Conservation (phyloP, 2,888 invertebrate genomes). For the Phortica okadai region DNA sequence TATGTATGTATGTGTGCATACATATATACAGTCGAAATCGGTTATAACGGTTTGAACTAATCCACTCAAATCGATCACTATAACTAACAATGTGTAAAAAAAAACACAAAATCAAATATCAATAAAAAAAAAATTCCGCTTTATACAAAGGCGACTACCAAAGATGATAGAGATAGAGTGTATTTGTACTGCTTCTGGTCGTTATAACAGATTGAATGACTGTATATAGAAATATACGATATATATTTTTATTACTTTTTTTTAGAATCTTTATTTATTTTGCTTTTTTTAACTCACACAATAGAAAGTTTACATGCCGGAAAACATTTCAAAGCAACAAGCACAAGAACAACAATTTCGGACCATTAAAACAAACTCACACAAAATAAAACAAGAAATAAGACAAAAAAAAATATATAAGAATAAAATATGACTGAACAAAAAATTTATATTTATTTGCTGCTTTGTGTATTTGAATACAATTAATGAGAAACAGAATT, state of each 20-base stretch:
- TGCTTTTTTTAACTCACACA: neutral
- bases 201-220: too few species aligned
- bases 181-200: too few species aligned
- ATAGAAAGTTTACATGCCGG: neutral
- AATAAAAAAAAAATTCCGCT: too few species aligned
- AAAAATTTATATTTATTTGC: conserved; percentile 63
- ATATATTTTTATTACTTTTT: neutral
- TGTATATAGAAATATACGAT: too few species aligned
- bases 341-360: conserved; percentile 44
- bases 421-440: conserved; percentile 63
- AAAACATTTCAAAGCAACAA: conserved; percentile 19
- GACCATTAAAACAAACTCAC: conserved; percentile 49
- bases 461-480: conserved; percentile 65
- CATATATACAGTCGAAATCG: too few species aligned
- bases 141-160: too few species aligned
- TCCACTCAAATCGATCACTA: too few species aligned
- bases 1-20: too few species aligned
- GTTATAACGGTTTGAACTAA: too few species aligned
- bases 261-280: neutral
- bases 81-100: too few species aligned
- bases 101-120: too few species aligned
- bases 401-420: conserved; percentile 41
- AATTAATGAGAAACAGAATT: conserved; percentile 37
- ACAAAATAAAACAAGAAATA: conserved; percentile 37
- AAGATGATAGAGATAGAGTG: too few species aligned